Conservation (phyloP, 2,888 invertebrate species). For the Hydraecia micacea region DNA sequence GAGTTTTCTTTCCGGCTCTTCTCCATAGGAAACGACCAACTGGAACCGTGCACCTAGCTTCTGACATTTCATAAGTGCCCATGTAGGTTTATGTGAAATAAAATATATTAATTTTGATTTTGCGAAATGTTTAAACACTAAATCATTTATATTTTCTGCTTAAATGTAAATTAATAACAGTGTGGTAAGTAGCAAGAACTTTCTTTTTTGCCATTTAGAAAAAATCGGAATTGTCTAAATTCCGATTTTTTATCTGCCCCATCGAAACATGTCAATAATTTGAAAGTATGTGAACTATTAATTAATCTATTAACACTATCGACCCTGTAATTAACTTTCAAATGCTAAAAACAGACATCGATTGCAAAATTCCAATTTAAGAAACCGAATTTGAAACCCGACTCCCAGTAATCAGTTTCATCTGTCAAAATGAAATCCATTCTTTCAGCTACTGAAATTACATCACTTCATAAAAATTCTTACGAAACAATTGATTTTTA, state of each 20-base stretch:
- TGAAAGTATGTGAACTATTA: background rate
- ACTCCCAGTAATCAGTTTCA: conserved; percentile 51
- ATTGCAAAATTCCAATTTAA: conserved; percentile 24
- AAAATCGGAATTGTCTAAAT: no score
- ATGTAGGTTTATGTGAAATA: background rate
- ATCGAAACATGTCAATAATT: background rate
- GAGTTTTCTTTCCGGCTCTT: no score
- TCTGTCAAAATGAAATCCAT: conserved; percentile 47
- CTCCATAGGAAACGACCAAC: background rate
- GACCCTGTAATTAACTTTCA: conserved; percentile 46
- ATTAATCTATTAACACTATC: background rate
- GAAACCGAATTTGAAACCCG: conserved; percentile 46
- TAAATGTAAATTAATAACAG: no score
- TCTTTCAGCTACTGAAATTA: conserved; percentile 50
- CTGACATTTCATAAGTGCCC: background rate
- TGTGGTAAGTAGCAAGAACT: background rate
- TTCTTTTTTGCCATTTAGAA: background rate
- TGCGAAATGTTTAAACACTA: background rate
- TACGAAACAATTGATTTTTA: conserved; percentile 10
- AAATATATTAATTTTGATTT: background rate
- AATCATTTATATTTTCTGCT: background rate
- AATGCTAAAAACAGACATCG: conserved; percentile 17
- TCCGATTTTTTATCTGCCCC: background rate
- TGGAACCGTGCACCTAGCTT: no score
- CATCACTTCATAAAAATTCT: conserved; percentile 36